A percentile compares a stretch with the other conserved stretches of the same genome.
These are phyloP conservation scores for Drosophila pallidifrons DNA, from an alignment of 1,140 invertebrate species.

Conservation along the genomic window DNA sequence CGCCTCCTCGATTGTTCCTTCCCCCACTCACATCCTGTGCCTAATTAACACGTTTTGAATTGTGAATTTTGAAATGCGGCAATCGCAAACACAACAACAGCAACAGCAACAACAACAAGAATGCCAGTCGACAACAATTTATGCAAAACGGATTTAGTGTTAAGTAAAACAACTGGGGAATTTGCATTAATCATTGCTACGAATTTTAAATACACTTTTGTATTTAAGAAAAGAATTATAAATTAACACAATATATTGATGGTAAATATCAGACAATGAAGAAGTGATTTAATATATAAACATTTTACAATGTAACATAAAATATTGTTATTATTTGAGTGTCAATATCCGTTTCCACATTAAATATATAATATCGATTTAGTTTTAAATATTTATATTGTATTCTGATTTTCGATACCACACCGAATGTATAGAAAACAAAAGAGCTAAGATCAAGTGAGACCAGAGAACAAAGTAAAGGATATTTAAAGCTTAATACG, in stretches of 20 bases:
- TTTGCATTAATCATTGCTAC: constrained; percentile 9
- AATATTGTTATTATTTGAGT: too few relatives aligned
- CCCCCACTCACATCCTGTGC: constrained; percentile 46
- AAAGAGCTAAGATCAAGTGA: too few relatives aligned
- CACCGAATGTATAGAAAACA: too few relatives aligned
- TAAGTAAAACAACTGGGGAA: constrained; percentile 48
- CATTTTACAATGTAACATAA: too few relatives aligned
- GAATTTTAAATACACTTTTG: constrained; percentile 2
- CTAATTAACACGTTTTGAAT: constrained; percentile 83
- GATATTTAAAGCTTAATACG: too few relatives aligned
- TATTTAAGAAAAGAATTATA: background rate
- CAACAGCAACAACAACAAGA: constrained; percentile 30
- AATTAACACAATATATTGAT: background rate
- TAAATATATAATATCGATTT: too few relatives aligned
- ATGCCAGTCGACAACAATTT: constrained; percentile 26
- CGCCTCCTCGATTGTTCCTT: constrained; percentile 9
- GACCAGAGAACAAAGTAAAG: too few relatives aligned
- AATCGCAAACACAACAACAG: constrained; percentile 24
- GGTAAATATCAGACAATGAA: too few relatives aligned
- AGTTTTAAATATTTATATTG: too few relatives aligned
- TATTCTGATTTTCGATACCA: too few relatives aligned
- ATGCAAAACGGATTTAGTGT: constrained; percentile 74
- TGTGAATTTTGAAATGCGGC: constrained; percentile 79
- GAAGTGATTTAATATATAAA: too few relatives aligned
- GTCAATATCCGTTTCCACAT: too few relatives aligned